These are phyloP conservation scores for Halcyon smyrnensis DNA, from an alignment of 2,797 vertebrate species.

Conservation along the genomic window DNA sequence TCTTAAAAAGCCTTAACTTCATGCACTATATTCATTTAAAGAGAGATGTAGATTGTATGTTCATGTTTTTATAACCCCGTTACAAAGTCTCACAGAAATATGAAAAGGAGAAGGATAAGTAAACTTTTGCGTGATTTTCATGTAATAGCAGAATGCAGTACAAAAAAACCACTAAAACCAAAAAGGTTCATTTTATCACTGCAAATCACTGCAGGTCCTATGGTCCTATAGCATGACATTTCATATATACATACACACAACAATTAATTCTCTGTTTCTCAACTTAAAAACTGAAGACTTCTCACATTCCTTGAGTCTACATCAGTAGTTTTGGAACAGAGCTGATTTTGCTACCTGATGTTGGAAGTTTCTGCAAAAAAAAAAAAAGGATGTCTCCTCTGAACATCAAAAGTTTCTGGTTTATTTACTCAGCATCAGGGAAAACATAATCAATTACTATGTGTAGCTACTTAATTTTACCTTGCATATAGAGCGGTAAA, in stretches of 20 bases:
- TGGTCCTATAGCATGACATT: fast-evolving
- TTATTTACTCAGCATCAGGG: background rate
- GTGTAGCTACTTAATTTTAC: background rate
- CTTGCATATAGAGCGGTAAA: background rate
- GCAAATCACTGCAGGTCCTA: background rate
- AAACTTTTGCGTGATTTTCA: background rate
- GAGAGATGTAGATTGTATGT: background rate
- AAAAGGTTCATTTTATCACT: background rate
- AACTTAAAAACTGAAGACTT: background rate
- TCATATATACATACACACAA: background rate
- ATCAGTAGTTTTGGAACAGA: background rate
- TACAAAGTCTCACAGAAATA: background rate
- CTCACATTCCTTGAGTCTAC: background rate
- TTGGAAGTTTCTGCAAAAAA: background rate
- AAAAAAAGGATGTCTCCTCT: background rate
- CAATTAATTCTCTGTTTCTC: background rate
- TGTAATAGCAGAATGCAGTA: background rate
- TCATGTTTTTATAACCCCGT: background rate
- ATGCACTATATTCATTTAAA: background rate
- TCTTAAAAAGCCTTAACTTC: background rate
- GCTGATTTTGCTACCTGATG: background rate
- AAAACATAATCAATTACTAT: background rate
- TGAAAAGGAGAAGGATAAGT: background rate
- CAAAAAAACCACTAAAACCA: background rate
- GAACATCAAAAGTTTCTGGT: background rate